These are phyloP conservation scores for Gastracanthus pulcherrimus DNA, from an alignment of 2,888 invertebrate species.

Conservation along the genomic window DNA sequence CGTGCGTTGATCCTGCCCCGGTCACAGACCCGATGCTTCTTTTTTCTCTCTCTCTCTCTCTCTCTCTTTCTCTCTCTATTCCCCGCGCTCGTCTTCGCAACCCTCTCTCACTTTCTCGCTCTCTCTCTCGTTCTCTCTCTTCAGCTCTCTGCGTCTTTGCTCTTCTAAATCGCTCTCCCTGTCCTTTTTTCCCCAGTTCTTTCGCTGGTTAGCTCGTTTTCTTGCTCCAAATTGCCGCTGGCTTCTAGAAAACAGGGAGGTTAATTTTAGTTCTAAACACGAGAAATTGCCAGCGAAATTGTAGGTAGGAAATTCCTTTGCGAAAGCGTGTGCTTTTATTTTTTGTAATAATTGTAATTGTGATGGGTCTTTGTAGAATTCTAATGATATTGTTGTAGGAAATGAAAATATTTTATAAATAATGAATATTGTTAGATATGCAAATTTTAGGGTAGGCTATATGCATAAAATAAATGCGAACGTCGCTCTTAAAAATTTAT, in stretches of 20 bases:
- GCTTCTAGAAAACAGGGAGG: not conserved
- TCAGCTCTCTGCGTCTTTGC: not conserved
- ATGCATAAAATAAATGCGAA: too few species aligned
- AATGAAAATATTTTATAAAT: too few species aligned
- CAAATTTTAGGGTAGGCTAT: too few species aligned
- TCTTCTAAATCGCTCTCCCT: conserved; percentile 41
- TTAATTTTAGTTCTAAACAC: conserved; percentile 34
- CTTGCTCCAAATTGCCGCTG: conserved; percentile 23
- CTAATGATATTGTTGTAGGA: too few species aligned
- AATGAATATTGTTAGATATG: too few species aligned
- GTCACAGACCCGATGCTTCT: conserved; percentile 73
- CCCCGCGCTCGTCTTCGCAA: conserved; percentile 42
- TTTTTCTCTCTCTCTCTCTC: conserved; percentile 55
- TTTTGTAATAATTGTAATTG: too few species aligned
- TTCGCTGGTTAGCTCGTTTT: not conserved
- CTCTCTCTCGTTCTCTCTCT: conserved; percentile 5
- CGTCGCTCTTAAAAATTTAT: too few species aligned
- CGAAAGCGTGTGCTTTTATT: too few species aligned
- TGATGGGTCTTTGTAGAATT: too few species aligned
- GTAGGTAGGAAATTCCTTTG: too few species aligned
- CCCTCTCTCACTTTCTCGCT: conserved; percentile 32
- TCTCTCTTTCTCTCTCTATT: conserved; percentile 36
- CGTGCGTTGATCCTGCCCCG: conserved; percentile 76
- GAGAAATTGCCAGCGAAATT: not conserved
- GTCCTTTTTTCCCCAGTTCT: conserved; percentile 4